Conservation (phyloP, 2,113 vertebrate species). For the Sturnira hondurensis region DNA sequence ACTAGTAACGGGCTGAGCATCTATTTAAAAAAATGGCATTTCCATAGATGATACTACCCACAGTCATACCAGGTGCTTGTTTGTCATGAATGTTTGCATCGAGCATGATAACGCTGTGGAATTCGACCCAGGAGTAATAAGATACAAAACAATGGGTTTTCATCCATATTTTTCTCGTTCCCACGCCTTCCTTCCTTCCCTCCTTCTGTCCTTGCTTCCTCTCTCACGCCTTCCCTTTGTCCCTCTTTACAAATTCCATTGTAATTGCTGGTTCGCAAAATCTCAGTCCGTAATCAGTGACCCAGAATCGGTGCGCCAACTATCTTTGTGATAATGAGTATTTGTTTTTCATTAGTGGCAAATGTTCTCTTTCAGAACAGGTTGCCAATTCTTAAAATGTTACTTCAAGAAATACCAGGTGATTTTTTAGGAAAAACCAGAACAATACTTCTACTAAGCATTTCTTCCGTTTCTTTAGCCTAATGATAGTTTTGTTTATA, state of each 20-base stretch:
- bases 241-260: no score
- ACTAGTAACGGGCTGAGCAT: accelerated
- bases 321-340: background rate
- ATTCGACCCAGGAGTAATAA: background rate
- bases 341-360: background rate
- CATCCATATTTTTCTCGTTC: no score
- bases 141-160: accelerated
- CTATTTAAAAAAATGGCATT: no score
- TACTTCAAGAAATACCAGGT: background rate
- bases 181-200: no score
- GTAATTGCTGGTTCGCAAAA: background rate
- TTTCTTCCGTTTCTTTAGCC: background rate
- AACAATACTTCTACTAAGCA: background rate
- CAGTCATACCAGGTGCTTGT: background rate
- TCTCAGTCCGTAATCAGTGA: background rate
- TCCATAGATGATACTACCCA: accelerated
- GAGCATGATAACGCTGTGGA: background rate
- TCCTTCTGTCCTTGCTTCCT: no score
- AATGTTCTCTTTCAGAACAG: background rate
- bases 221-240: no score
- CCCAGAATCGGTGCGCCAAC: background rate
- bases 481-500: background rate
- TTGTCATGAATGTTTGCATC: background rate
- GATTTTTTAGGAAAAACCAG: background rate
- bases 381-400: no score